These are phyloP conservation scores for Ochotona curzoniae DNA, from an alignment of 2,113 vertebrate species.

Conservation along the genomic window DNA sequence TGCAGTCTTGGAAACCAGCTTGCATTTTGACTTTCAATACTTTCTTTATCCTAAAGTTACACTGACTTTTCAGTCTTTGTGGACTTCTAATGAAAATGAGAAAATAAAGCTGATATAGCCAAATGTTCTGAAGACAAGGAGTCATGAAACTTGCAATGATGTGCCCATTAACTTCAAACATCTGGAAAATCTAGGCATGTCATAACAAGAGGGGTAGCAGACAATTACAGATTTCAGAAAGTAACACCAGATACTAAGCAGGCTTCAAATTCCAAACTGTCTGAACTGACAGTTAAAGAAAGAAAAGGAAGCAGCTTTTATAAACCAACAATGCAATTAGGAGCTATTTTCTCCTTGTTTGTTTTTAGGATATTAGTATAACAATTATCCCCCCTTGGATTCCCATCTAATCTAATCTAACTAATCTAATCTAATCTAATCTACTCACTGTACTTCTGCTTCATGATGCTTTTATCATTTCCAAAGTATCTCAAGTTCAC, in stretches of 20 bases:
- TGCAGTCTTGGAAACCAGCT: not conserved
- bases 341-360: not conserved
- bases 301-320: not conserved
- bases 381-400: not conserved
- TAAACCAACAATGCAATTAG: not conserved
- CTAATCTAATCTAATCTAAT: not conserved
- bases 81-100: not conserved
- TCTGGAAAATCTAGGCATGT: not conserved
- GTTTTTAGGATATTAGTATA: not conserved
- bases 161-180: not conserved
- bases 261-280: not conserved
- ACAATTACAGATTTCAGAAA: not conserved
- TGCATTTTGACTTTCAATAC: not conserved
- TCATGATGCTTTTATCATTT: not conserved
- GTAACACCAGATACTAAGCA: not conserved
- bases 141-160: not conserved
- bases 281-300: not conserved
- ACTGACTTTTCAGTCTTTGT: not conserved
- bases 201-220: not conserved
- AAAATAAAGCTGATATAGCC: not conserved
- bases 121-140: not conserved
- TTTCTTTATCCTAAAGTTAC: conserved; percentile 29
- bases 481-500: not conserved
- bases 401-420: not conserved
- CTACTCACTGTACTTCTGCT: not conserved